Evolutionary conservation across 2,113 vertebrate genomes (phyloP), one percentile per base, ranked within the genome.

Genomic region (Orycteropus afer): DNA sequence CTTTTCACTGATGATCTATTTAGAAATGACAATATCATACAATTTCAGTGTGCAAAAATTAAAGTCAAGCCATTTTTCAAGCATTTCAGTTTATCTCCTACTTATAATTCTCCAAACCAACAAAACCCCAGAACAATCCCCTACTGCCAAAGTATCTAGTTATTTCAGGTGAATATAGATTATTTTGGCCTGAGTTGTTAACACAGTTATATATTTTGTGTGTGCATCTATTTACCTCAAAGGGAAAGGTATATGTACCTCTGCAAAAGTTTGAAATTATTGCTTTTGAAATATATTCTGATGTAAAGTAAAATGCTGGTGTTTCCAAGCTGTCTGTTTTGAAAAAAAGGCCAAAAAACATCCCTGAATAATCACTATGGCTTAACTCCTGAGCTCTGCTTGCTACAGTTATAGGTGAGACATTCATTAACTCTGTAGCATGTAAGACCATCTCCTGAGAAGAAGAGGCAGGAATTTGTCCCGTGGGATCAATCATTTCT

Each of bases 311-410:
- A 67, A 83, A 79, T 53, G 22, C 59, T 93, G 49, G 13, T 71
- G 71, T 95, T 95, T 86, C 34, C 55, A 69, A 47, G 23, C 34
- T 65, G 45, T 77, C 47, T 67, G 42, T 89, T 92, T 78, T 74
- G 67, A 95, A 96, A 93, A n/a, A 42, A 67, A 67, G 37, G 63
- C n/a, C 76, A 80, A 34, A 27, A 89, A 91, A 89, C 29, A 78
- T 20, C 47, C 40, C 40, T 5, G 23, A 67, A 87, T 86, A 73
- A 82, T 86, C 37, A 7, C 9, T 69, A 20, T 10, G 20, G 55
- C 29, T 74, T 92, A 82, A 69, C 86, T 55, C 74, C 4, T 6
- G 47, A 61, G 4, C 17, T 89, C 59, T 37, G 67, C 40, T 86
- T 55, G 37, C 53, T 65, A 29, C 25, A 37, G 37, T 37, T 69